Evolutionary conservation across 2,888 invertebrate species (phyloP).

Genomic region (Trissoscelio sp.): DNA sequence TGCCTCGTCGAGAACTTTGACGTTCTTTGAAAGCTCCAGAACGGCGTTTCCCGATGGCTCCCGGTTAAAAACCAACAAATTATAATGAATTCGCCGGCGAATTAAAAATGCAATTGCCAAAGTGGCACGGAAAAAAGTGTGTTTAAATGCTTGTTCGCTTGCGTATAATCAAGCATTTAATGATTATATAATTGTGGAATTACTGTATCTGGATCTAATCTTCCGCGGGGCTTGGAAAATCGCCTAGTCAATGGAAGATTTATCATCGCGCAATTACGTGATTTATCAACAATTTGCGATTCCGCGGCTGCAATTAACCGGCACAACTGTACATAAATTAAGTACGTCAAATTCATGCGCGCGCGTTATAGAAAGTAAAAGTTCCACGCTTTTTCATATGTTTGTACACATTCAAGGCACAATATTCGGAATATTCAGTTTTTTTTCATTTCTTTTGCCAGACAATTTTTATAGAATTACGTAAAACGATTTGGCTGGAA

Average conservation of each 20-base stretch:
- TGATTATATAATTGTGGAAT: slow-evolving; percentile 54
- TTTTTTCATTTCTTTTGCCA: background rate
- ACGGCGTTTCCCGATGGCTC: slow-evolving; percentile 23
- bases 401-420: slow-evolving; percentile 3
- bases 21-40: slow-evolving; percentile 8
- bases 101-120: too few relatives aligned
- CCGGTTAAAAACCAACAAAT: slow-evolving; percentile 32
- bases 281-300: slow-evolving; percentile 58
- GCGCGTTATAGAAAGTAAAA: slow-evolving; percentile 54
- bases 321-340: slow-evolving; percentile 51
- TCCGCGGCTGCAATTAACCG: slow-evolving; percentile 37
- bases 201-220: slow-evolving; percentile 46
- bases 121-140: too few relatives aligned
- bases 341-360: slow-evolving; percentile 38
- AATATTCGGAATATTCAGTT: slow-evolving; percentile 1
- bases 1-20: slow-evolving; percentile 12
- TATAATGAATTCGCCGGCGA: slow-evolving; percentile 13
- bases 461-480: slow-evolving; percentile 6
- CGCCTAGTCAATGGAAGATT: slow-evolving; percentile 52
- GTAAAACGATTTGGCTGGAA: slow-evolving; percentile 22
- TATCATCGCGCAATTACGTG: slow-evolving; percentile 61
- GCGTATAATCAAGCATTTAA: background rate
- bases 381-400: slow-evolving; percentile 38
- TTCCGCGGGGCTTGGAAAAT: slow-evolving; percentile 18
- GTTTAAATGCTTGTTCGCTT: slow-evolving; percentile 53